Evolutionary conservation across 2,888 invertebrate species (phyloP).

Genomic region (Pherbina coryleti): DNA sequence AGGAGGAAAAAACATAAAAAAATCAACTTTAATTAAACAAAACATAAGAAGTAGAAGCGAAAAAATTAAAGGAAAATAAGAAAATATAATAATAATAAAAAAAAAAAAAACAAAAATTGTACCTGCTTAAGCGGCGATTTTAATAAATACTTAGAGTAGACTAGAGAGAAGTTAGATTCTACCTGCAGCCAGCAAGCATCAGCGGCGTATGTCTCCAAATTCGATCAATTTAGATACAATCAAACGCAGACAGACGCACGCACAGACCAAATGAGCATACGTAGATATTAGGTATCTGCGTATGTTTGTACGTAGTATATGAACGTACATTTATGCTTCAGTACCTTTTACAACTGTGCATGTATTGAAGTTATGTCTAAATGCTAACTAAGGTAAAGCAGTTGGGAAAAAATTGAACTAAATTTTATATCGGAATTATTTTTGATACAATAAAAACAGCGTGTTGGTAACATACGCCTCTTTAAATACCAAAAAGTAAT

Average conservation of each 20-base stretch:
- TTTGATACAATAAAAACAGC: neutral
- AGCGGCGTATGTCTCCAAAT: constrained; percentile 47
- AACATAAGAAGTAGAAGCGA: neutral
- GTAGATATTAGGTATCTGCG: no score
- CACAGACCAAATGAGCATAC: neutral
- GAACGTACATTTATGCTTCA: constrained; percentile 59
- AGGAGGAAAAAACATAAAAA: neutral
- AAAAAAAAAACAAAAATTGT: constrained; percentile 43
- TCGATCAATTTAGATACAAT: constrained; percentile 49
- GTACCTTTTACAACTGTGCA: constrained; percentile 53
- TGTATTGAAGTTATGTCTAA: neutral
- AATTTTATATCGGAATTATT: neutral
- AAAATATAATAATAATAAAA: neutral
- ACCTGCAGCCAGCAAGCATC: constrained; percentile 15
- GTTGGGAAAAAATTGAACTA: neutral
- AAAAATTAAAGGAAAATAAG: neutral
- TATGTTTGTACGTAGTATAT: no score
- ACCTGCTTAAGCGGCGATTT: constrained; percentile 47
- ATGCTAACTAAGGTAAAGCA: neutral
- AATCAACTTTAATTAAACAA: constrained; percentile 32
- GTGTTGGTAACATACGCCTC: neutral
- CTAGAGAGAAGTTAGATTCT: constrained; percentile 5
- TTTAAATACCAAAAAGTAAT: constrained; percentile 32
- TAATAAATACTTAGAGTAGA: constrained; percentile 29
- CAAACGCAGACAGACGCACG: neutral